Evolutionary conservation across 2,888 invertebrate species (phyloP).

Genomic region (Sthenelais limicola): DNA sequence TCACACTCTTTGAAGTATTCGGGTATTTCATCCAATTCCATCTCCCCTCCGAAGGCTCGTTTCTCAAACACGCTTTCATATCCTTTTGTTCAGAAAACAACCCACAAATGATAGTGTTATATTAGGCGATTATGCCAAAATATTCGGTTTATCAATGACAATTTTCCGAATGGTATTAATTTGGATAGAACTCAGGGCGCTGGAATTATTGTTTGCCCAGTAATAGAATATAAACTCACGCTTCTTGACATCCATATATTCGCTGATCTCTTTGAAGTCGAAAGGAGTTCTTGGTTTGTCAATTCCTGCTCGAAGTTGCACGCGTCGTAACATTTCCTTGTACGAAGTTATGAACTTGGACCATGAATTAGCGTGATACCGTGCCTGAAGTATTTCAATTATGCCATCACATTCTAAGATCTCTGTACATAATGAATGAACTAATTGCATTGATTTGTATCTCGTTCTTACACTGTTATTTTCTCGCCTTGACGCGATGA

Average conservation of each 20-base stretch:
- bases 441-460: too few species aligned
- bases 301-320: constrained; percentile 63
- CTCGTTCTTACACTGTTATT: too few species aligned
- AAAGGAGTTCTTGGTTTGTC: constrained; percentile 61
- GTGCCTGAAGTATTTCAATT: too few species aligned
- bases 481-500: too few species aligned
- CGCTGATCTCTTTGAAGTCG: constrained; percentile 60
- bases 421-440: too few species aligned
- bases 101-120: neutral
- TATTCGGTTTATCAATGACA: too few species aligned
- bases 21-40: constrained; percentile 62
- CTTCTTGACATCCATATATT: constrained; percentile 65
- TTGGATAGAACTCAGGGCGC: neutral
- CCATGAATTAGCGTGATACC: constrained; percentile 52
- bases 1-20: constrained; percentile 70
- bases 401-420: too few species aligned
- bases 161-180: too few species aligned
- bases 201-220: neutral
- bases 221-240: constrained; percentile 55
- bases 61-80: constrained; percentile 70
- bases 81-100: constrained; percentile 58
- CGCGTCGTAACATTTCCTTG: constrained; percentile 59
- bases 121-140: neutral
- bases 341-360: constrained; percentile 66
- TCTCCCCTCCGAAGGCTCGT: constrained; percentile 66